Percentiles rank a stretch among this genome's conserved stretches.
Evolutionary conservation across 2,113 vertebrate species (phyloP).

Genomic region (Myiopsitta monachus): DNA sequence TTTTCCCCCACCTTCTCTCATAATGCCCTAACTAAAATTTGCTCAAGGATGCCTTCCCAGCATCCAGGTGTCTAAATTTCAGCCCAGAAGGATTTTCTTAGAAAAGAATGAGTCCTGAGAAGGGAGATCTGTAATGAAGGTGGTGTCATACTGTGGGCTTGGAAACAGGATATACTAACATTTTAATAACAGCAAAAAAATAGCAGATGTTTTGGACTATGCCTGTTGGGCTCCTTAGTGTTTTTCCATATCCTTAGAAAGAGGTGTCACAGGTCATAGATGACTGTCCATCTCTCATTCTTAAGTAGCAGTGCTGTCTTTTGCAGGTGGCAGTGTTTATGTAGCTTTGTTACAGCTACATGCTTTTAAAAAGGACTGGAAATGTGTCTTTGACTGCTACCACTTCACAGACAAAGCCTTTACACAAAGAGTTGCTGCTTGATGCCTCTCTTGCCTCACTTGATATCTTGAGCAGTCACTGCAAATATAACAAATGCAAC

Average conservation of each 20-base stretch:
- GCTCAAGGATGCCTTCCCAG: background rate
- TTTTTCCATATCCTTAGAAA: background rate
- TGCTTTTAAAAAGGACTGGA: background rate
- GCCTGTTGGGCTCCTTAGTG: background rate
- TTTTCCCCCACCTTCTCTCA: background rate
- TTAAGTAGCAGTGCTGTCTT: background rate
- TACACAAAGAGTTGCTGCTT: background rate
- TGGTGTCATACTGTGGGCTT: background rate
- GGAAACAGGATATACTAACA: background rate
- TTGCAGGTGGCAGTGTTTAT: background rate
- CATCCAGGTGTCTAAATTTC: background rate
- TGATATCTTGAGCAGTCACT: background rate
- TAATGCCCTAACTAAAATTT: background rate
- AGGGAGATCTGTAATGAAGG: background rate
- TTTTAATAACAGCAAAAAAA: background rate
- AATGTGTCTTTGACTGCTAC: background rate
- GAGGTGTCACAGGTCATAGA: background rate
- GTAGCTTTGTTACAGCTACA: background rate
- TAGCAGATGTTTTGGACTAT: background rate
- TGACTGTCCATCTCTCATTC: background rate
- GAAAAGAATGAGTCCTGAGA: background rate
- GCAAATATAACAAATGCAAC: accelerated
- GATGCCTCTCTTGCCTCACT: background rate
- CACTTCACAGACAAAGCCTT: background rate
- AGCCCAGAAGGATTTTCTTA: background rate